Evolutionary conservation across 1,140 invertebrate genomes (phyloP), one percentile per base, ranked within the genome.

Genomic region (Megalonaias nervosa): DNA sequence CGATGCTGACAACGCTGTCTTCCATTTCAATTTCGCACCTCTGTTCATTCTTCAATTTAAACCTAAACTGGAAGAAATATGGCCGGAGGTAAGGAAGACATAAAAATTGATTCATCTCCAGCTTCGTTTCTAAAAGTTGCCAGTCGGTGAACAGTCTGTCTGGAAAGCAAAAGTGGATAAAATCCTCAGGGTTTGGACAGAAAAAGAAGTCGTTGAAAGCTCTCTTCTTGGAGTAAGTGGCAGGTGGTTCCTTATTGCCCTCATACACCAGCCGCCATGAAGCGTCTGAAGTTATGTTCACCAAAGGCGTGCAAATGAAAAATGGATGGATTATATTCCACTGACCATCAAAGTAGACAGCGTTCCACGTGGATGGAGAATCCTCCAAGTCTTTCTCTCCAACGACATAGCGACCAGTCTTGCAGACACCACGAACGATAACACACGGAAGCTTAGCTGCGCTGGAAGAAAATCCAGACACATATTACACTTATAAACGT

Each of bases 381-480:
- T 6, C 98, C 96, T 90, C 98, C 98, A 83, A 97, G 85, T 98
- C 96, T 87, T 99, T 98, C 75, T 95, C 93, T 1, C 97, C 97
- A 0, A 97, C 97, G 87, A 97, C 96, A 90, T 99, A 99, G 66
- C 97, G 97, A 3, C 97, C 97, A 60, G 96, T 97, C 90, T 99
- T 99, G 69, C 96, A 97, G 90, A 98, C 98, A 19, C 98, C 98
- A 91, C 98, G 98, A 86, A 99, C 98, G 15, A 99, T 97, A 5
- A 99, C 97, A 91, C 98, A 99, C 89, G 99, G 98, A 19, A 99
- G 92, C 81, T 97, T 97, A 3, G 97, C 97, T 89, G 98, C 98
- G 91, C 97, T 98, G 74, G 56, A 76, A 79, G 88, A 73, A 91
- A 90, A 73, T 23, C 23, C 19, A 74, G 3, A 58, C 3, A 23